Evolutionary conservation across 2,797 vertebrate species (phyloP).

Genomic region (Platyrinchus mystaceus): DNA sequence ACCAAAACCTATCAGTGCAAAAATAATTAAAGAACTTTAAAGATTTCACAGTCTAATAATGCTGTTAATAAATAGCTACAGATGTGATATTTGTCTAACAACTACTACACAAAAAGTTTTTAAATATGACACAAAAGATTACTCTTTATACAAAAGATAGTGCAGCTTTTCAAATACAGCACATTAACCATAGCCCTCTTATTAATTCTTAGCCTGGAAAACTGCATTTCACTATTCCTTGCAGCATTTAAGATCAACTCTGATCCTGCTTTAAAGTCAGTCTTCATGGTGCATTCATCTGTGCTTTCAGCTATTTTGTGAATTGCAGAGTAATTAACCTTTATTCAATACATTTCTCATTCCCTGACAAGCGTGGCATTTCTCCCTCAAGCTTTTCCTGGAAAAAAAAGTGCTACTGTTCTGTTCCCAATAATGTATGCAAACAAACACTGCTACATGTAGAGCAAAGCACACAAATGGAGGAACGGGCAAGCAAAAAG

Average conservation of each 20-base stretch:
- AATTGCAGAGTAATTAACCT: slow-evolving; percentile 60
- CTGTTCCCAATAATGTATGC: neutral
- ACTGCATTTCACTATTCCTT: neutral
- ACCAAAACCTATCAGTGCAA: neutral
- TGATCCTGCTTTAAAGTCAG: neutral
- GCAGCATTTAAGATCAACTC: neutral
- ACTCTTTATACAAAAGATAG: neutral
- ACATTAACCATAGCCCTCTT: neutral
- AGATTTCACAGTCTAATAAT: neutral
- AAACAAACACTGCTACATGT: neutral
- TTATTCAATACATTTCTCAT: slow-evolving; percentile 43
- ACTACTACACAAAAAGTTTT: neutral
- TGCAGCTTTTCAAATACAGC: neutral
- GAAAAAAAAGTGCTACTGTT: neutral
- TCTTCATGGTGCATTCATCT: neutral
- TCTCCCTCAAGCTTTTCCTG: neutral
- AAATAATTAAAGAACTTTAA: neutral
- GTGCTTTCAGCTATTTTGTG: slow-evolving; percentile 29
- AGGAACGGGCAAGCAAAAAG: neutral
- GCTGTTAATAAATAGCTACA: neutral
- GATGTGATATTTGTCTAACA: neutral
- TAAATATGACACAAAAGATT: neutral
- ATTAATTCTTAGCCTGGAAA: neutral
- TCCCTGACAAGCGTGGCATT: slow-evolving; percentile 19
- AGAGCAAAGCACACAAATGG: neutral